Conservation (phyloP, 2,888 invertebrate species). For the Standfussiana lucernea region DNA sequence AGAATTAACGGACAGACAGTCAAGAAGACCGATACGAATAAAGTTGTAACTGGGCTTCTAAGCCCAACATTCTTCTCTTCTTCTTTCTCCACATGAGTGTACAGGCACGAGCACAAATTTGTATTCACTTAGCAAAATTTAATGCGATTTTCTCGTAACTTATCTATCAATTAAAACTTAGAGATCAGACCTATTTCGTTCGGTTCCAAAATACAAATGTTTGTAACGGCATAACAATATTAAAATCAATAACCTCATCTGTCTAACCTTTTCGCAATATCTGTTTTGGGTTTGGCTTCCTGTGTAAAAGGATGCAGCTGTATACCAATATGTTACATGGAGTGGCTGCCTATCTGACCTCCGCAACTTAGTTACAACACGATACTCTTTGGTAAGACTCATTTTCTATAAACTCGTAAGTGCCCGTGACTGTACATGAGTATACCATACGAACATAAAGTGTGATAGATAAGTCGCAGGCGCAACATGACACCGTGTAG, state of each 20-base stretch:
- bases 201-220: neutral
- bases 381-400: neutral
- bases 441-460: constrained; percentile 6
- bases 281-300: neutral
- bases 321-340: neutral
- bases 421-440: neutral
- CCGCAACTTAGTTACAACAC: neutral
- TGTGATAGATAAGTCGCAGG: constrained; percentile 15
- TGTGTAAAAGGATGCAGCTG: neutral
- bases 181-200: neutral
- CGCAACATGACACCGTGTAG: constrained; percentile 53
- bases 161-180: neutral
- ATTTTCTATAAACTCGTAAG: neutral
- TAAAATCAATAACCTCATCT: no score
- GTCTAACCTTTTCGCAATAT: neutral
- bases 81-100: neutral
- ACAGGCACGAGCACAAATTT: neutral
- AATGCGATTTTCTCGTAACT: neutral
- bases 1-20: neutral
- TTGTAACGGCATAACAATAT: neutral
- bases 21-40: neutral
- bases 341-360: neutral
- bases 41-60: neutral
- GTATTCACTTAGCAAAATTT: neutral
- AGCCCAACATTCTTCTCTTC: neutral